These are phyloP conservation scores for Iphiclides podalirius DNA, from an alignment of 2,888 invertebrate genomes.

Conservation along the genomic window DNA sequence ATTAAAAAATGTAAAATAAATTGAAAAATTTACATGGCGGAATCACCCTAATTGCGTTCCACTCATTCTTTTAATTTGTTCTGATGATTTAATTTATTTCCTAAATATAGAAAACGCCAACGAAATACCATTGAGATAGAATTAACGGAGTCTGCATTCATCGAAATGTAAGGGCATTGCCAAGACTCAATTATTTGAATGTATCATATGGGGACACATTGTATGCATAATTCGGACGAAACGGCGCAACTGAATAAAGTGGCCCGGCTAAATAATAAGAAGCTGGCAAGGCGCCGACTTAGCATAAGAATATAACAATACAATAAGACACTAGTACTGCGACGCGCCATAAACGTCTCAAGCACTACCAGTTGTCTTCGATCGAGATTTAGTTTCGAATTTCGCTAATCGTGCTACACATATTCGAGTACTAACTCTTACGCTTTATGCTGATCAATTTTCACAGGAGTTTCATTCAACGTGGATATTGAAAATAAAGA, in stretches of 20 bases:
- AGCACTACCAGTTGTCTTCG: constrained; percentile 23
- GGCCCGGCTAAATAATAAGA: constrained; percentile 55
- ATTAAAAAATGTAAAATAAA: too few relatives aligned
- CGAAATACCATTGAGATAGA: background rate
- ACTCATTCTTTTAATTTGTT: too few relatives aligned
- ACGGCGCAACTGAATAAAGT: constrained; percentile 41
- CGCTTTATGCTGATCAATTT: too few relatives aligned
- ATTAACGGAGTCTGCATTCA: constrained; percentile 11
- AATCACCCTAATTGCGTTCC: too few relatives aligned
- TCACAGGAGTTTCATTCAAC: too few relatives aligned
- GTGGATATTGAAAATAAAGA: too few relatives aligned
- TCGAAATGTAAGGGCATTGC: constrained; percentile 26
- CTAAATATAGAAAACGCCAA: too few relatives aligned
- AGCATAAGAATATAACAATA: constrained; percentile 47
- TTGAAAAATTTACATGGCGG: too few relatives aligned
- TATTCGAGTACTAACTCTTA: background rate
- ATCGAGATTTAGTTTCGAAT: background rate
- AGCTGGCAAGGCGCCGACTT: constrained; percentile 44
- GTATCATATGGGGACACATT: constrained; percentile 41
- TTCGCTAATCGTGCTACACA: too few relatives aligned
- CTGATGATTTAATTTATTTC: too few relatives aligned
- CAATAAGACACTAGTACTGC: constrained; percentile 41
- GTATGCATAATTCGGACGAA: constrained; percentile 40
- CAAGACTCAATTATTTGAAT: constrained; percentile 35
- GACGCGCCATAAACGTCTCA: constrained; percentile 33